Evolutionary conservation across 2,113 vertebrate species (phyloP).

Genomic region (Galbula dea): DNA sequence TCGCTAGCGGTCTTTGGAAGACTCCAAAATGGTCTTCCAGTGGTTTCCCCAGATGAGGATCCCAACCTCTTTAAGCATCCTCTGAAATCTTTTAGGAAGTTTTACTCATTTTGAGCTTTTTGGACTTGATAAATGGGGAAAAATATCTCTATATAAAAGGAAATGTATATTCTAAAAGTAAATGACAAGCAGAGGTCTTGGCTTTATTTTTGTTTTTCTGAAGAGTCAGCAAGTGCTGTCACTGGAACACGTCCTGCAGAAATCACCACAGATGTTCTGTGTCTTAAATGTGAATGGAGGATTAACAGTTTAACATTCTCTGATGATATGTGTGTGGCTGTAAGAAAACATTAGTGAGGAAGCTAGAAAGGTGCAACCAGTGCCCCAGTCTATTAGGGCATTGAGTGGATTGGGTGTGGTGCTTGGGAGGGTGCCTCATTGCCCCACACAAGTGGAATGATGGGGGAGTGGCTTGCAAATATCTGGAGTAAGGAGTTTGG

Average conservation of each 20-base stretch:
- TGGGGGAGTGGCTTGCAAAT: not conserved
- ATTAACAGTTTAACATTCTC: not conserved
- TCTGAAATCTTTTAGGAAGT: not conserved
- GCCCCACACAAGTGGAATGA: rapidly evolving
- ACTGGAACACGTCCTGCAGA: not conserved
- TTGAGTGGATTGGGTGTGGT: not conserved
- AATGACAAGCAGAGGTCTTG: not conserved
- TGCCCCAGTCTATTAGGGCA: not conserved
- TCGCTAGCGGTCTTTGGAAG: not conserved
- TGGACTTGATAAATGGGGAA: not conserved
- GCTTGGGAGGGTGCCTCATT: not conserved
- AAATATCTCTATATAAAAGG: not conserved
- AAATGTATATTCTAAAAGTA: not conserved
- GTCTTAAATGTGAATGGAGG: not conserved
- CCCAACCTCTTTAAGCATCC: not conserved
- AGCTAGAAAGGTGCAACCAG: not conserved
- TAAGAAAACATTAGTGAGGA: not conserved
- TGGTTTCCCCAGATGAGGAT: not conserved
- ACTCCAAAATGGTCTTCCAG: too few species aligned
- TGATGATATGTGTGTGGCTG: not conserved
- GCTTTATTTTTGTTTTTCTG: not conserved
- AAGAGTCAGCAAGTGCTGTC: not conserved
- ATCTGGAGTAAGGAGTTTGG: not conserved
- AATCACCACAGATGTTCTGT: not conserved
- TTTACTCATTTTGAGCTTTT: not conserved